Evolutionary conservation across 1,140 invertebrate genomes (phyloP), one percentile per base, ranked within the genome.

Genomic region (Drosophila carrolli): DNA sequence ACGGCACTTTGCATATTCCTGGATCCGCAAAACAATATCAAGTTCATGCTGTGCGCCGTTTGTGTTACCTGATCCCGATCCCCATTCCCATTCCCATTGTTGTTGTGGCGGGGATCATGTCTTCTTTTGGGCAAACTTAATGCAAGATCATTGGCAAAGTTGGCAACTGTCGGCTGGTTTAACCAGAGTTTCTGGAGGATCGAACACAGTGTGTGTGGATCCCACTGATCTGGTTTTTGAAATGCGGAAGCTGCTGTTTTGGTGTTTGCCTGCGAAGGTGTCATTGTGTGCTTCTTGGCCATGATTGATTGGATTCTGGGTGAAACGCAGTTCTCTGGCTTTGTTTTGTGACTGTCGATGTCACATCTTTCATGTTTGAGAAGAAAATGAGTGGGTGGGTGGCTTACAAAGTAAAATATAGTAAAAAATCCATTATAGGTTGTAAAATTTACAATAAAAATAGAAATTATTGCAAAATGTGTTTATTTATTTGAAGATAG

Each of bases 1-100:
- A 37, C 57, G 32, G 62, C 61, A 76, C 84, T 86, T 86, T 88
- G 83, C 83, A 85, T 85, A 78, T 81, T 65, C 50, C 60, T 37
- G 50, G 56, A 58, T 46, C 50, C 41, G 29, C 35, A 19, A 65
- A 48, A 44, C 23, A 51, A 53, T 55, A 62, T 66, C 51, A 57
- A 57, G 61, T 56, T 75, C 73, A 57, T 58, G 65, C 54, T 75
- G 47, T 14, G 29, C 35, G 41, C 70, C 43, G 51, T 38, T 62
- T 63, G 32, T 53, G 78, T 75, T 81, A 81, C 78, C 74, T 51
- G 82, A 78, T 74, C 74, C 32, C 23, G 23, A 23, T 23, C 23
- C 23, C 3, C 3, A 23, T 23, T 23, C 19, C 37, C 78, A 66
- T 75, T 66, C 23, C 37, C 78, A 66, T 75, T 66, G 68, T 78